A percentile compares a stretch with the other conserved stretches of the same genome.
Conservation (phyloP, 2,888 invertebrate species). For the Creontiades dilutus region DNA sequence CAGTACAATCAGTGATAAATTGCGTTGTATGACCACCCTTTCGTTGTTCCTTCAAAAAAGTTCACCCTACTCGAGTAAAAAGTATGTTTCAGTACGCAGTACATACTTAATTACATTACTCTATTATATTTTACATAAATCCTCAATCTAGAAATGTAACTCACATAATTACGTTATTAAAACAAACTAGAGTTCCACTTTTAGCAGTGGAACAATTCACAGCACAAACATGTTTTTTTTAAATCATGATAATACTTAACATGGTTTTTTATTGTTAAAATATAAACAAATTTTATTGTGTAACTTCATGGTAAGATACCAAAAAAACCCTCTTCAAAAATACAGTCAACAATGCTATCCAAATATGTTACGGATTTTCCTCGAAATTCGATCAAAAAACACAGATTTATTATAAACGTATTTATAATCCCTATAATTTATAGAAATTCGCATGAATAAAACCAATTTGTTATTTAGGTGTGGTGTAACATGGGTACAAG, state of each 20-base stretch:
- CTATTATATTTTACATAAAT: neutral
- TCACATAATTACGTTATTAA: neutral
- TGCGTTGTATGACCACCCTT: neutral
- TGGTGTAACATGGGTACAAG: too few species aligned
- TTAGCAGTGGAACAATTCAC: conserved; percentile 13
- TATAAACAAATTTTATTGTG: neutral
- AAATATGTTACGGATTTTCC: neutral
- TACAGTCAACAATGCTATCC: neutral
- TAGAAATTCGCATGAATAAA: too few species aligned
- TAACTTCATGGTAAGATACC: conserved; percentile 1
- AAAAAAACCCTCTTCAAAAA: neutral
- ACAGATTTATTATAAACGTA: too few species aligned
- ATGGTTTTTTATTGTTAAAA: neutral
- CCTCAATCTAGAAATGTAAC: conserved; percentile 8
- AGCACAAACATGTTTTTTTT: conserved; percentile 26
- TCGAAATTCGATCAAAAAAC: too few species aligned
- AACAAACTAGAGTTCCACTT: conserved; percentile 24
- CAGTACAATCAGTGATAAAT: too few species aligned
- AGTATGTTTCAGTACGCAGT: conserved; percentile 27
- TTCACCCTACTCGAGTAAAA: neutral
- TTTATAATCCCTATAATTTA: too few species aligned
- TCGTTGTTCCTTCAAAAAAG: neutral
- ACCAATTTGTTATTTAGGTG: too few species aligned
- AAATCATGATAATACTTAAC: conserved; percentile 34
- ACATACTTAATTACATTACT: neutral